Base-by-base conservation (phyloP, 2,113 vertebrate species). In the Etheostoma cragini region DNA sequence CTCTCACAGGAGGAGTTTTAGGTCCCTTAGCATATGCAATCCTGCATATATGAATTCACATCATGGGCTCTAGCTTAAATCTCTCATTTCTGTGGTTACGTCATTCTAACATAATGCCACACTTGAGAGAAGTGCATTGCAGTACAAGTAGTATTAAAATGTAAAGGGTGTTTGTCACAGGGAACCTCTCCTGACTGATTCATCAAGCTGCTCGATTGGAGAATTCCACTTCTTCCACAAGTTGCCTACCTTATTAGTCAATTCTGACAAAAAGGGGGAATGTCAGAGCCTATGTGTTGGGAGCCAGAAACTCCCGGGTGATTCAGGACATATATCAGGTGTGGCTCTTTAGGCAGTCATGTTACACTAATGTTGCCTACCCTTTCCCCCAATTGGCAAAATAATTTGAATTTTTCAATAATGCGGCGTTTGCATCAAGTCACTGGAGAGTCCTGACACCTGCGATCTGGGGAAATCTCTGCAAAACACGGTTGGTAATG, bases 401-500 rank as follows among this genome's bases (percentile, higher is more conserved):
- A 76, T 38, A 82, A 71, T 67, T 52, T 16, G 78, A 89, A 72
- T 63, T 35, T 76, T 85, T 82, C 38, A 58, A 67, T 86, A 76
- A 80, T 75, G 52, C 42, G 58, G 3, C 46, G 17, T 76, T 82
- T 82, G 75, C 76, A 63, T 73, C 76, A 46, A 78, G 62, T 77
- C 49, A 45, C 76, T 63, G 64, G 13, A 76, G 73, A 70, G 72
- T 88, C 69, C 78, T 85, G 84, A 90, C 87, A 84, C 74, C 71
- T 78, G 71, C 62, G 46, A 93, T 92, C 92, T 91, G 68, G 88
- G 87, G 90, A 91, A 91, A 89, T 94, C 83, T 91, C 73, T n/a
- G 50, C 72, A 85, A 90, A 91, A 86, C 82, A 79, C 60, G 71
- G 64, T 63, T 79, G 71, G 85, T 91, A 92, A 94, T 92, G 89